A percentile compares a stretch with the other conserved stretches of the same genome.
phyloP scores from a whole-genome alignment of 2,113 vertebrate genomes.

The Otolemur garnettii region DNA sequence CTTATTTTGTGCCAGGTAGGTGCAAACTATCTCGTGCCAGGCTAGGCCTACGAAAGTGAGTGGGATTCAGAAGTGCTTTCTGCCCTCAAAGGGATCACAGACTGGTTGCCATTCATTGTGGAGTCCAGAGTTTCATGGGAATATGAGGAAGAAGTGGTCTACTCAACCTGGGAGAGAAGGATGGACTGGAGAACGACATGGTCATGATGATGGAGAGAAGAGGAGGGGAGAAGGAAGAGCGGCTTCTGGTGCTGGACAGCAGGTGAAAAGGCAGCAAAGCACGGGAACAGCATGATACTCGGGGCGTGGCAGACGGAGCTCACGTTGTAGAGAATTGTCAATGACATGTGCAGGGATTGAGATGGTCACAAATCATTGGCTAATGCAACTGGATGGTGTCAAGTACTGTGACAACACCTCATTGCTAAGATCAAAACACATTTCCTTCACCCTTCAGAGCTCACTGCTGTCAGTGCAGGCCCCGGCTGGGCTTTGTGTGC shows the following conservation, averaged over 20 bases:
- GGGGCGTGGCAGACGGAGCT: background rate
- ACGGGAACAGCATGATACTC: background rate
- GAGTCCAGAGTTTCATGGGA: constrained; percentile 4
- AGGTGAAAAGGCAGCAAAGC: background rate
- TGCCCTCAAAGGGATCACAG: background rate
- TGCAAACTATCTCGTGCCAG: too few species aligned
- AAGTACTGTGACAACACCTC: background rate
- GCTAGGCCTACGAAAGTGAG: background rate
- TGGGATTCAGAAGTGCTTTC: background rate
- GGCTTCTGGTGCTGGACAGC: background rate
- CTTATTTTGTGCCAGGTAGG: background rate
- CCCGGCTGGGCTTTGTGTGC: background rate
- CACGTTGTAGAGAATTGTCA: background rate
- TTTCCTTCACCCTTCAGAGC: background rate
- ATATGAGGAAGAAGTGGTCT: background rate
- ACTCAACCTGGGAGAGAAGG: background rate
- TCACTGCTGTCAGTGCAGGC: background rate
- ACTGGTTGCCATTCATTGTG: background rate
- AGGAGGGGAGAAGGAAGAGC: background rate
- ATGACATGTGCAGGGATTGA: background rate
- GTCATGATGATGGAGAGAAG: background rate
- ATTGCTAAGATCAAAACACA: background rate
- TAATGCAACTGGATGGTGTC: background rate
- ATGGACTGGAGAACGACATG: background rate
- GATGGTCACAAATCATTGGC: background rate